Conservation (phyloP, 2,888 invertebrate genomes). For the Spodoptera exigua region DNA sequence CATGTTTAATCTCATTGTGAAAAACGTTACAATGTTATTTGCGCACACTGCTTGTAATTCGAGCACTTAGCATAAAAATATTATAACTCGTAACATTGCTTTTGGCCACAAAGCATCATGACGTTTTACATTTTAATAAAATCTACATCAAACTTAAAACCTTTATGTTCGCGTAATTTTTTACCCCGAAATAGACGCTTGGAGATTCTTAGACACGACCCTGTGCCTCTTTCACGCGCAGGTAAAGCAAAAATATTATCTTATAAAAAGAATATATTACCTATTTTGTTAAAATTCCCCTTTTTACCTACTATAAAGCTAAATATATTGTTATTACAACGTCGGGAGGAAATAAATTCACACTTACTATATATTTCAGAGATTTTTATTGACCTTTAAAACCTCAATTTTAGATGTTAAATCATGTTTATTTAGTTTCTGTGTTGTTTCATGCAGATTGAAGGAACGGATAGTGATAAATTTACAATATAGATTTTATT, state of each 20-base stretch:
- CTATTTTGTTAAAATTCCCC: slow-evolving; percentile 4
- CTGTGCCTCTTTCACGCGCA: slow-evolving; percentile 6
- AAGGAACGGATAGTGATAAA: slow-evolving; percentile 4
- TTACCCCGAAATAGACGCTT: slow-evolving; percentile 8
- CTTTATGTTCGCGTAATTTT: slow-evolving; percentile 7
- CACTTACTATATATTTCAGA: not conserved
- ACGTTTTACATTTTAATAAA: slow-evolving; percentile 15
- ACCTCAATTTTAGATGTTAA: no score
- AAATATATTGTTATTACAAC: slow-evolving; percentile 21
- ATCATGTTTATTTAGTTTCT: not conserved
- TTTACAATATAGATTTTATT: slow-evolving; percentile 6
- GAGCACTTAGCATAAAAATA: slow-evolving; percentile 9
- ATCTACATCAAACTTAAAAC: slow-evolving; percentile 33
- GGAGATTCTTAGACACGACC: slow-evolving; percentile 6
- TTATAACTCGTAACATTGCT: not conserved
- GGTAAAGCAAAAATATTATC: slow-evolving; percentile 28
- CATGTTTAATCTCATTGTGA: not conserved
- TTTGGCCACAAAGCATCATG: slow-evolving; percentile 5
- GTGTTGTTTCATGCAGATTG: not conserved
- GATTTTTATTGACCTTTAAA: not conserved
- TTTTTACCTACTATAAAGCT: slow-evolving; percentile 21
- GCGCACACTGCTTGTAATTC: slow-evolving; percentile 5
- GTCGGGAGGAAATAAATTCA: slow-evolving; percentile 6
- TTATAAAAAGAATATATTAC: slow-evolving; percentile 19
- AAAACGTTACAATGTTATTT: slow-evolving; percentile 10